A percentile compares a stretch with the other conserved stretches of the same genome.
Conservation (phyloP, 2,888 invertebrate genomes). For the Deilephila elpenor region DNA sequence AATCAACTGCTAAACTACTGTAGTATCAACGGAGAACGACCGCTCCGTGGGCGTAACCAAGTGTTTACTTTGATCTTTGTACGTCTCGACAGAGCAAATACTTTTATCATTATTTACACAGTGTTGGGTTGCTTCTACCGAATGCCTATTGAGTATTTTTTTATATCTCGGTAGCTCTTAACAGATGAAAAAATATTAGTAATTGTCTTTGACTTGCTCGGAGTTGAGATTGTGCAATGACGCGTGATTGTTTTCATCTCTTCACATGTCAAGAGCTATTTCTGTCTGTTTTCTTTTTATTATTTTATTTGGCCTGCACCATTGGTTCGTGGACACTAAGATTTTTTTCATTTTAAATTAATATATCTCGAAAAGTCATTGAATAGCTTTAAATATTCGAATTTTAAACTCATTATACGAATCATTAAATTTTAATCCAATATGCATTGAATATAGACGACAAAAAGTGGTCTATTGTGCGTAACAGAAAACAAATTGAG, state of each 20-base stretch:
- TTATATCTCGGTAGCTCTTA: slow-evolving; percentile 57
- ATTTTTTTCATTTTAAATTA: background rate
- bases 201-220: slow-evolving; percentile 54
- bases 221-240: slow-evolving; percentile 34
- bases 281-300: background rate
- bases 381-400: slow-evolving; percentile 32
- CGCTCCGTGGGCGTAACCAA: slow-evolving; percentile 68
- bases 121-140: slow-evolving; percentile 75
- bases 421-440: slow-evolving; percentile 62
- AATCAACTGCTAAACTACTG: slow-evolving; percentile 54
- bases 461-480: slow-evolving; percentile 57
- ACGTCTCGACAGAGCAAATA: slow-evolving; percentile 76
- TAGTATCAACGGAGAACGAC: slow-evolving; percentile 61
- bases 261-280: slow-evolving; percentile 24
- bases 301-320: background rate
- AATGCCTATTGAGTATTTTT: slow-evolving; percentile 65
- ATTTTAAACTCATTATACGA: slow-evolving; percentile 49
- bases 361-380: slow-evolving; percentile 34
- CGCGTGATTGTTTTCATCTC: slow-evolving; percentile 34
- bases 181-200: slow-evolving; percentile 59
- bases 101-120: slow-evolving; percentile 81
- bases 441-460: slow-evolving; percentile 54
- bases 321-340: background rate
- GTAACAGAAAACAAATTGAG: slow-evolving; percentile 79
- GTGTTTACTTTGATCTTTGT: slow-evolving; percentile 80